Percentiles rank a stretch among this genome's conserved stretches.
phyloP scores from a whole-genome alignment of 2,113 vertebrate species.

The Lasiurus cinereus region DNA sequence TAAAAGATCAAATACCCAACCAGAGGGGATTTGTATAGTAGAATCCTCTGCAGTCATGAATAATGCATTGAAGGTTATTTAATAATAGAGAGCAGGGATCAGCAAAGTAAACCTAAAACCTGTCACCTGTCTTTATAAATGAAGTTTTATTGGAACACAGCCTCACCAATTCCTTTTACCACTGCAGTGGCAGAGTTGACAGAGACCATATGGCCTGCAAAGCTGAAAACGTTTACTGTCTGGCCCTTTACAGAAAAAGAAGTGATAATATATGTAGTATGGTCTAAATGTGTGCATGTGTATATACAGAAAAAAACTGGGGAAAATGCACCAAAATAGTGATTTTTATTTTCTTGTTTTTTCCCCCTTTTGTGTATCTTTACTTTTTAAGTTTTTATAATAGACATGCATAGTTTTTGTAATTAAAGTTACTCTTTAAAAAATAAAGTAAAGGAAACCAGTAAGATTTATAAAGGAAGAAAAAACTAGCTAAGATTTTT shows the following conservation, averaged over 20 bases:
- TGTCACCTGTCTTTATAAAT: constrained; percentile 45
- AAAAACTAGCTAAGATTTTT: constrained; percentile 44
- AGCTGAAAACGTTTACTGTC: constrained; percentile 6
- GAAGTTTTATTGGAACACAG: constrained; percentile 52
- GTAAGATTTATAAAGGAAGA: not conserved
- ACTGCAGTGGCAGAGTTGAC: constrained; percentile 34
- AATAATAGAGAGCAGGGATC: constrained; percentile 37
- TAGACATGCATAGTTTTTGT: constrained; percentile 41
- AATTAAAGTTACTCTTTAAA: constrained; percentile 54
- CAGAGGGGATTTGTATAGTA: constrained; percentile 27
- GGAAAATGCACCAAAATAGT: constrained; percentile 41
- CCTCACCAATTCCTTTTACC: constrained; percentile 23
- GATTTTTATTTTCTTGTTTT: not conserved
- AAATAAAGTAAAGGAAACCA: constrained; percentile 26
- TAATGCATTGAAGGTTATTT: constrained; percentile 48
- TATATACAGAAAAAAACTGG: constrained; percentile 28
- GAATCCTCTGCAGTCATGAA: constrained; percentile 3
- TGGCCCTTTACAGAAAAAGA: constrained; percentile 56
- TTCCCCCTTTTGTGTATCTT: not conserved
- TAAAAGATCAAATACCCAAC: constrained; percentile 12
- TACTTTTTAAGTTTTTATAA: constrained; percentile 48
- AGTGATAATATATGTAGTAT: not conserved
- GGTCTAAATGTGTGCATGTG: not conserved
- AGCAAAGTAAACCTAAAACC: constrained; percentile 5
- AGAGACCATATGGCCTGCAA: constrained; percentile 47